These are phyloP conservation scores for Thyatira batis DNA, from an alignment of 2,888 invertebrate genomes.

Conservation along the genomic window DNA sequence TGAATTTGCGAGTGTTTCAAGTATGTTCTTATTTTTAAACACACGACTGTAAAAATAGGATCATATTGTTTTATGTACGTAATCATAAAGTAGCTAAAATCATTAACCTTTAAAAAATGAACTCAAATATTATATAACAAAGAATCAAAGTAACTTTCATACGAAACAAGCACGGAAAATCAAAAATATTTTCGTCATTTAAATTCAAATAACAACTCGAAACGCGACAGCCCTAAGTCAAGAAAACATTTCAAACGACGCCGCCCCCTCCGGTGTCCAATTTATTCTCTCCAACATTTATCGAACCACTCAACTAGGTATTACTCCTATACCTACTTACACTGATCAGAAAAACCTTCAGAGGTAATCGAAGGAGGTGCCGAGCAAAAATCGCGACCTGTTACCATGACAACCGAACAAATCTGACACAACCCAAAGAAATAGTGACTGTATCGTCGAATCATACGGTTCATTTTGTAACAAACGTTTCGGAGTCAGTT, in stretches of 20 bases:
- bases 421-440: slow-evolving; percentile 27
- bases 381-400: slow-evolving; percentile 66
- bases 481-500: slow-evolving; percentile 25
- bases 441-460: slow-evolving; percentile 27
- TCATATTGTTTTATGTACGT: too few relatives aligned
- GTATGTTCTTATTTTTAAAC: too few relatives aligned
- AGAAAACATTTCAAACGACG: background rate
- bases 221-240: background rate
- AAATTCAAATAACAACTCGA: background rate
- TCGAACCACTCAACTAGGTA: slow-evolving; percentile 21
- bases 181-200: too few relatives aligned
- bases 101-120: too few relatives aligned
- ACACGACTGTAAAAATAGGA: too few relatives aligned
- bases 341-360: slow-evolving; percentile 64
- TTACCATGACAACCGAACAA: slow-evolving; percentile 55
- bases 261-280: slow-evolving; percentile 13
- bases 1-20: too few relatives aligned
- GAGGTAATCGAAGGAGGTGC: slow-evolving; percentile 66
- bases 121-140: too few relatives aligned
- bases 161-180: too few relatives aligned
- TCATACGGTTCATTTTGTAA: slow-evolving; percentile 32
- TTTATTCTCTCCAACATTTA: slow-evolving; percentile 33
- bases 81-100: too few relatives aligned
- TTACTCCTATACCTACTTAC: slow-evolving; percentile 14
- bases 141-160: too few relatives aligned